Evolutionary conservation across 92 coral and sea anemone species (phyloP).

Genomic region (Bergia puertoricense): DNA sequence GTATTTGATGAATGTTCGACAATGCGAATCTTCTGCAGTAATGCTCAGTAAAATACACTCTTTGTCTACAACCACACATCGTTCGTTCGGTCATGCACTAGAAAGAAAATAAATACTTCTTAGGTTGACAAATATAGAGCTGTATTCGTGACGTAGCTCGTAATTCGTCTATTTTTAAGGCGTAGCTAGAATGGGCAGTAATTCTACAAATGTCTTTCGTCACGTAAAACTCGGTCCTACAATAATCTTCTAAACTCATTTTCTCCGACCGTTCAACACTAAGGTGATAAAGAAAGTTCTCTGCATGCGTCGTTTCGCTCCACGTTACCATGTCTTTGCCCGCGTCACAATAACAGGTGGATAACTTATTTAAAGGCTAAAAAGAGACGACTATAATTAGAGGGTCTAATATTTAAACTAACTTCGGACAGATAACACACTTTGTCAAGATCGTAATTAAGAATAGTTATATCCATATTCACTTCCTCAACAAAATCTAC

Average conservation of each 20-base stretch:
- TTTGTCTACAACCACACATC: slow-evolving; percentile 13
- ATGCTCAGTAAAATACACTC: slow-evolving; percentile 13
- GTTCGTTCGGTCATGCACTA: slow-evolving; percentile 14
- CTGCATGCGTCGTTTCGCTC: slow-evolving; percentile 9
- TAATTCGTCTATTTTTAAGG: neutral
- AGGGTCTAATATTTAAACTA: slow-evolving; percentile 8
- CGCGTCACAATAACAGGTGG: slow-evolving; percentile 15
- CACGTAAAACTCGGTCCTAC: slow-evolving; percentile 9
- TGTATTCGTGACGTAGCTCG: too few species aligned
- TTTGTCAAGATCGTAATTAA: slow-evolving; percentile 4
- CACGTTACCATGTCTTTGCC: slow-evolving; percentile 2
- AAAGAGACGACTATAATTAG: slow-evolving; percentile 12
- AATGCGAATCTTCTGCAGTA: slow-evolving; percentile 1
- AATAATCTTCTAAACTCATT: neutral
- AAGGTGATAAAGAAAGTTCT: slow-evolving; percentile 12
- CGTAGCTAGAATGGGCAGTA: slow-evolving; percentile 15
- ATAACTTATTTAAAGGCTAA: slow-evolving; percentile 8
- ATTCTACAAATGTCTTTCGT: slow-evolving; percentile 9
- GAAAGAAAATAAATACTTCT: slow-evolving; percentile 7
- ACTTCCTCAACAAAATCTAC: slow-evolving; percentile 13
- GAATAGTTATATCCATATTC: slow-evolving; percentile 6
- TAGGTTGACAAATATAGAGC: slow-evolving; percentile 7
- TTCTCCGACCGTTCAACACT: slow-evolving; percentile 15
- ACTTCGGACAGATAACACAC: slow-evolving; percentile 14
- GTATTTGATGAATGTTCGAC: slow-evolving; percentile 4